phyloP scores from a whole-genome alignment of 2,797 vertebrate species.

The Triplophysa bombifrons region DNA sequence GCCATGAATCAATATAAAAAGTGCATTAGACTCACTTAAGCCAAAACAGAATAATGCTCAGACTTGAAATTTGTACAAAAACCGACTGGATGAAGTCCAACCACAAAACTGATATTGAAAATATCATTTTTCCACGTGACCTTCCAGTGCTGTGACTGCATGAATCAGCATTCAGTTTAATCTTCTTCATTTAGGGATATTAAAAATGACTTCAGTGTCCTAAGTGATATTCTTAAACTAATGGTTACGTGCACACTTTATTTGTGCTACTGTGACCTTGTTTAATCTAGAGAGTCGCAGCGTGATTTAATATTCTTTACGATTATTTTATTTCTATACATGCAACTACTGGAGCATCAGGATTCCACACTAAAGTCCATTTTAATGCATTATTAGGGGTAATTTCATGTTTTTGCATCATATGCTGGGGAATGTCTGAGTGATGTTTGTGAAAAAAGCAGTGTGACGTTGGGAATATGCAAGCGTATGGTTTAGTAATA shows the following conservation, averaged over 20 bases:
- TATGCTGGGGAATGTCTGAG: neutral
- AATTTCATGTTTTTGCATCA: constrained; percentile 11
- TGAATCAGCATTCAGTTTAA: constrained; percentile 26
- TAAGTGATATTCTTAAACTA: constrained; percentile 22
- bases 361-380: neutral
- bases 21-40: neutral
- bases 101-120: constrained; percentile 9
- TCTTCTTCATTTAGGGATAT: constrained; percentile 33
- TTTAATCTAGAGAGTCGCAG: constrained; percentile 2
- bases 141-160: constrained; percentile 27
- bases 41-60: constrained; percentile 12
- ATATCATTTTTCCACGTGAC: constrained; percentile 28
- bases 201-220: constrained; percentile 23
- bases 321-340: constrained; percentile 3
- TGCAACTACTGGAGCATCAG: neutral
- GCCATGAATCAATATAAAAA: constrained; percentile 3
- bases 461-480: neutral
- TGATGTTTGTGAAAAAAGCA: neutral
- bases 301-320: neutral
- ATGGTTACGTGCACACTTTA: constrained; percentile 19
- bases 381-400: neutral
- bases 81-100: constrained; percentile 24
- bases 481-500: neutral
- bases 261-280: constrained; percentile 20
- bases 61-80: neutral